Evolutionary conservation across 2,113 vertebrate species (phyloP), one percentile per base, ranked within the genome.

Genomic region (Actenoides hombroni): DNA sequence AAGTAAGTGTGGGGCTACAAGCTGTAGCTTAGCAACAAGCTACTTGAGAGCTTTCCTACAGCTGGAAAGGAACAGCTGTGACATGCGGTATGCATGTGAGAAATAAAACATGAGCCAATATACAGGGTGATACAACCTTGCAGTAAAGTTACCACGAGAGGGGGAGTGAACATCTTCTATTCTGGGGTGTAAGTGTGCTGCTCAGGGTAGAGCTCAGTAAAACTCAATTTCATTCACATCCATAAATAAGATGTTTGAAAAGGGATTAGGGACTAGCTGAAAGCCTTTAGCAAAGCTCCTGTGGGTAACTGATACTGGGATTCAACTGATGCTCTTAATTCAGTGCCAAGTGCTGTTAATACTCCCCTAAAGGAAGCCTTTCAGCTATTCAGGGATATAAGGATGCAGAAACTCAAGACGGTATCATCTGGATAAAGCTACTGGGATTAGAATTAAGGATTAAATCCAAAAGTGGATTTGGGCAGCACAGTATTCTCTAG

Each of bases 91-190:
- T 26, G 63, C 4, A 5, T 31, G 2, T 16, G 46, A 56, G 70
- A 33, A 75, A 70, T 23, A 60, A 91, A 51, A 57, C 16, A 10
- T 9, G 40, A 77, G 33, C 59, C 46, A 68, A 39, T 10, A 2
- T 2, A 3, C 0, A 5, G 1, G 0, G 63, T 33, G 15, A 28
- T 78, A 14, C 23, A 70, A 1, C 42, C 31, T 67, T 0, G 0
- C n/a, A 29, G 48, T 4, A 29, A 6, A 37, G 18, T 67, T 76
- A 8, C 42, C 54, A 46, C 5, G 65, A 76, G 70, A 73, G 42
- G 19, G 24, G 23, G 24, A 65, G 37, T 2, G 14, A 85, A 54
- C n/a, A 8, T 59, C 23, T 20, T 28, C 70, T 69, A 0, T 81
- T 54, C 75, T 65, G 28, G 49, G 11, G 6, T 48, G 0, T 17